Base-by-base conservation (phyloP, 2,113 vertebrate genomes). In the Ochotona curzoniae region DNA sequence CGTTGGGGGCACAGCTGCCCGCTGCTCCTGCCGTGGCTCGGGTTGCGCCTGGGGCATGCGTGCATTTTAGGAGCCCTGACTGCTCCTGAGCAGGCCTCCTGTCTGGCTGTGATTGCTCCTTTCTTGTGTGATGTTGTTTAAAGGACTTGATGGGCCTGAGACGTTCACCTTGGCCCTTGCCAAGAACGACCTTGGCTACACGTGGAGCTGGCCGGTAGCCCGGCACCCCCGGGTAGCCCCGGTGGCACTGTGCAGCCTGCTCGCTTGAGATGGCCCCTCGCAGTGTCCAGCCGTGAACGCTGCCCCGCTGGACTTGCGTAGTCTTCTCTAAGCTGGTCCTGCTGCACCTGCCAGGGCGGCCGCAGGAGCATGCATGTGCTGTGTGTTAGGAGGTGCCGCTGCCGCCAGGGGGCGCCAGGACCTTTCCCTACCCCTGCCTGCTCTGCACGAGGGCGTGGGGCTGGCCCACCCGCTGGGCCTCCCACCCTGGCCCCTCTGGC, bases 1-100 rank as follows among this genome's bases (percentile, higher is more conserved):
- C 44, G 60, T 21, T 25, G 2, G 0, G 0, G 0, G 13, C 7
- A 2, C 8, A 44, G 8, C 26, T 6, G 13, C 66, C 32, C 23
- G 1, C 1, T 9, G 30, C 35, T 30, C 6, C 21, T 2, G 1
- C 5, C n/a, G 49, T 7, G 15, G 54, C 17, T 11, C 14, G 54
- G 54, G 17, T 17, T 18, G 6, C 54, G 54, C 54, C 54, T 18
- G 14, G 54, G 18, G 54, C 54, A 57, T 15, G 54, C 54, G 15
- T 57, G 54, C 54, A 57, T 20, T 14, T 18, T 18, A 57, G 54
- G 54, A 12, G 6, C 13, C 12, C 54, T 4, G 14, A 18, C 54
- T 13, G 54, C 54, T 18, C 3, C 12, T 18, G 14, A 18, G 74
- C 5, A 26, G 57, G 32, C 1, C 1, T 28, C 47, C 69, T 0